Evolutionary conservation across 2,113 vertebrate genomes (phyloP), one percentile per base, ranked within the genome.

Genomic region (Dipodomys merriami): DNA sequence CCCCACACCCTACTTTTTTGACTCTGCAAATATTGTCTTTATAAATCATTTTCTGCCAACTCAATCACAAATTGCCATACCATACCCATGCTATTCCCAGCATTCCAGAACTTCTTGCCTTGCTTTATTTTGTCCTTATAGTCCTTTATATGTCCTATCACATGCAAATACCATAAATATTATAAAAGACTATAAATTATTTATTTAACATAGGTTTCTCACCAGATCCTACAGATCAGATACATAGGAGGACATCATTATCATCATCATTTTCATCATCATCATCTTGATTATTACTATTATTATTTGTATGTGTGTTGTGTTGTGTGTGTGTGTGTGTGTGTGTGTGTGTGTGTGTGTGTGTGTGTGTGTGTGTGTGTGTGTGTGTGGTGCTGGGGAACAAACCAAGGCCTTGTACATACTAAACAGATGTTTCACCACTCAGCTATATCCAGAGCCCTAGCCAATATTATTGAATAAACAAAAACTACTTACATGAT

Each of bases 391-490:
- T 72, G 23, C n/a, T 73, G 23, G 9, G 68, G 27, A 44, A 44
- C 15, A 39, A 86, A 74, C 15, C 53, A 57, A 12, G 69, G n/a
- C 33, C 18, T 74, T 72, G 30, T 44, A 86, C 57, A 46, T 64
- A 10, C 20, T 64, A 86, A 76, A 19, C 27, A 87, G 18, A 1
- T n/a, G 27, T 12, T 87, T 74, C 33, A 53, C 46, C 22, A 86
- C 53, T 86, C 35, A 86, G 71, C 71, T 62, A 62, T 16, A 86
- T 60, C n/a, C 18, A 25, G 18, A 44, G 9, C 35, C 44, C 27
- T 82, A 76, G 86, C 35, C n/a, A 83, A 9, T 94, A 94, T 60
- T 90, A 68, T 18, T 62, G 83, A 91, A 86, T 91, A 77, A 83
- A 80, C 74, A 12, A 76, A 73, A 73, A 62, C 6, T 60, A 86